Evolutionary conservation across 2,888 invertebrate genomes (phyloP).

Genomic region (Lutraria lutraria): DNA sequence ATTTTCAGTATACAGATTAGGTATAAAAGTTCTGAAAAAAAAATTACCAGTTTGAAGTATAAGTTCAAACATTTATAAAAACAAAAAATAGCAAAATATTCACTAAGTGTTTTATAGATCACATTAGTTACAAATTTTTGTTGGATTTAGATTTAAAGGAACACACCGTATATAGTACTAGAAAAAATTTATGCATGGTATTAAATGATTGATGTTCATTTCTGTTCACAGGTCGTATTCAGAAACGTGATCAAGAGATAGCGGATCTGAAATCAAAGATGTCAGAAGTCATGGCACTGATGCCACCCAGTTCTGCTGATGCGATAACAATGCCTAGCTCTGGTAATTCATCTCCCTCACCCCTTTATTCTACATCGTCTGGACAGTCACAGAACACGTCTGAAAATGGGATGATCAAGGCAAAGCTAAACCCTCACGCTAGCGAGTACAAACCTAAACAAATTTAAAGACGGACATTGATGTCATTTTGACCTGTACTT

Average conservation of each 20-base stretch:
- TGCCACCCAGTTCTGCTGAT: constrained; percentile 89
- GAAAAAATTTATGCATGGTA: too few species aligned
- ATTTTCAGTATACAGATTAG: too few species aligned
- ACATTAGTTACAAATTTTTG: too few species aligned
- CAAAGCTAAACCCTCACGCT: constrained; percentile 95
- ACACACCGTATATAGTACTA: too few species aligned
- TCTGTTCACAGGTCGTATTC: constrained; percentile 90
- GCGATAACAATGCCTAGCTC: constrained; percentile 68
- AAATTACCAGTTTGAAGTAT: too few species aligned
- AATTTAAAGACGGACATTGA: constrained; percentile 46
- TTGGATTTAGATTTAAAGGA: too few species aligned
- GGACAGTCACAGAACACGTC: constrained; percentile 46
- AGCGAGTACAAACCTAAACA: constrained; percentile 95
- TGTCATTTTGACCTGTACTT: constrained; percentile 31
- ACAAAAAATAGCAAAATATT: too few species aligned
- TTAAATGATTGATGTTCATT: background rate
- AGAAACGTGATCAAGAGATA: constrained; percentile 95
- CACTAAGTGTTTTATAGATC: too few species aligned
- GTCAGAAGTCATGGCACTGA: constrained; percentile 97
- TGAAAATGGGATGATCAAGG: constrained; percentile 81
- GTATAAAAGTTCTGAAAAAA: too few species aligned
- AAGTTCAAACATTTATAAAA: too few species aligned
- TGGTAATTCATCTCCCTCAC: constrained; percentile 77
- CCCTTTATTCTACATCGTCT: constrained; percentile 75
- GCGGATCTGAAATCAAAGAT: constrained; percentile 95